Conservation (phyloP, 2,797 vertebrate genomes). For the Tragopan temminckii region DNA sequence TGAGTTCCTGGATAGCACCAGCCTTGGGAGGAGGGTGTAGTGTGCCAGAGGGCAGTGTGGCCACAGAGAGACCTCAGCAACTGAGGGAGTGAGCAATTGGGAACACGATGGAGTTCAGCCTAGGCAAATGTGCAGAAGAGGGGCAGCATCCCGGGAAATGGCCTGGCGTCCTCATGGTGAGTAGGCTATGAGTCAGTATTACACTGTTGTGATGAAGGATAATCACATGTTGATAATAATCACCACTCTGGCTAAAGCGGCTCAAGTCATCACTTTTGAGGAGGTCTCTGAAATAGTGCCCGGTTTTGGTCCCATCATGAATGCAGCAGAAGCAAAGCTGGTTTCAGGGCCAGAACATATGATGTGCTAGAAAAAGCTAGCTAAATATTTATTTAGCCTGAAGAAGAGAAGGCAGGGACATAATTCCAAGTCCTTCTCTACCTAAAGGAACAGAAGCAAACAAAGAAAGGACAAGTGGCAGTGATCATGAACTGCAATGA, state of each 20-base stretch:
- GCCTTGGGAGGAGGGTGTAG: neutral
- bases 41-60: neutral
- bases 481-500: neutral
- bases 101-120: neutral
- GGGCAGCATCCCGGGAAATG: neutral
- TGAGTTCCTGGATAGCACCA: neutral
- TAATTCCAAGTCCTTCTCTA: neutral
- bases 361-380: neutral
- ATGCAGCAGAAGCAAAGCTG: neutral
- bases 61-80: neutral
- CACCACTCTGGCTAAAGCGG: no score
- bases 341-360: fast-evolving
- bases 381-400: neutral
- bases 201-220: neutral
- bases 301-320: neutral
- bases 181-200: neutral
- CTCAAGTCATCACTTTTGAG: neutral
- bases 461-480: neutral
- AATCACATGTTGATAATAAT: fast-evolving
- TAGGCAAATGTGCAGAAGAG: neutral
- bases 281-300: neutral
- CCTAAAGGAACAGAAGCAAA: neutral
- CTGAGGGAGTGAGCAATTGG: neutral
- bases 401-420: neutral
- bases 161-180: fast-evolving